Evolutionary conservation across 1,140 invertebrate genomes (phyloP).

Genomic region (Linepithema humile): DNA sequence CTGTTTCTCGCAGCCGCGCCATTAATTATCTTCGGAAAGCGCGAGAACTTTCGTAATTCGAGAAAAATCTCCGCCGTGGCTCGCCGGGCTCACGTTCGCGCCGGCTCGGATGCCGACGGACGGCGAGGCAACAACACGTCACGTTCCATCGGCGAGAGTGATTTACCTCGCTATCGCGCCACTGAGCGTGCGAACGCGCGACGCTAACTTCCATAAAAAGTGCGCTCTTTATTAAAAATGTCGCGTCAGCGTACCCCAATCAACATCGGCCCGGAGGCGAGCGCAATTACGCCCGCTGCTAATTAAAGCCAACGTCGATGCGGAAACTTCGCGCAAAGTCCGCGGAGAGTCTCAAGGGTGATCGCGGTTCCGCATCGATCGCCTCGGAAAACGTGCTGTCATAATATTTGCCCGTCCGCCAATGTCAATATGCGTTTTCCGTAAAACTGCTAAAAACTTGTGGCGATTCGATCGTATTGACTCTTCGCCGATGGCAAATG

Average conservation of each 20-base stretch:
- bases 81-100: conserved; percentile 6
- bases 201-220: conserved; percentile 21
- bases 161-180: conserved; percentile 32
- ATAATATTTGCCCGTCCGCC: conserved; percentile 18
- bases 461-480: not conserved
- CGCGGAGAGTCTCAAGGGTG: not conserved
- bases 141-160: conserved; percentile 39
- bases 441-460: conserved; percentile 12
- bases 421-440: not conserved
- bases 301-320: conserved; percentile 46
- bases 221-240: conserved; percentile 42
- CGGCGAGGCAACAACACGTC: conserved; percentile 38
- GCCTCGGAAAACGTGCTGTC: not conserved
- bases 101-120: not conserved
- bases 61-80: conserved; percentile 52
- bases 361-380: not conserved
- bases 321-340: conserved; percentile 47
- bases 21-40: conserved; percentile 61
- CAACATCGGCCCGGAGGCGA: conserved; percentile 24
- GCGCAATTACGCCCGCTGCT: conserved; percentile 46
- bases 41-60: conserved; percentile 61
- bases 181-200: not conserved
- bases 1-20: conserved; percentile 42
- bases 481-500: too few species aligned
- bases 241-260: conserved; percentile 34